A percentile compares a stretch with the other conserved stretches of the same genome.
phyloP scores from a whole-genome alignment of 2,113 vertebrate genomes.

The Xiphophorus hellerii region DNA sequence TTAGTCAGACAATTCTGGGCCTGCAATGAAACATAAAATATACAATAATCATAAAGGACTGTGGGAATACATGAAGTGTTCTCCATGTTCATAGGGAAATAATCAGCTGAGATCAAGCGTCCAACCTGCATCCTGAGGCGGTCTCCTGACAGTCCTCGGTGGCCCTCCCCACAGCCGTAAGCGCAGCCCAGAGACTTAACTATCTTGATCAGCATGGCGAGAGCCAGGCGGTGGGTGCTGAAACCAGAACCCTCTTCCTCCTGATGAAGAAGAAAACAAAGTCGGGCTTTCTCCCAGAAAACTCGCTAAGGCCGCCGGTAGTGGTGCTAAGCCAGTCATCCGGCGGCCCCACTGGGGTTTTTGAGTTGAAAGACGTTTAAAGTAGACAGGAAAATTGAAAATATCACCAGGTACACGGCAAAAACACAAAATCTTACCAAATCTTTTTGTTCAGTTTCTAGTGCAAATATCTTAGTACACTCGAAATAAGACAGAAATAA shows the following conservation, averaged over 20 bases:
- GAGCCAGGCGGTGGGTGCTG: constrained; percentile 91
- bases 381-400: too few relatives aligned
- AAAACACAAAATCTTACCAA: too few relatives aligned
- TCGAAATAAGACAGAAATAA: too few relatives aligned
- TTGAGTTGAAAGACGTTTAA: too few relatives aligned
- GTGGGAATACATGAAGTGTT: background rate
- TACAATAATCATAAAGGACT: background rate
- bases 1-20: constrained; percentile 96
- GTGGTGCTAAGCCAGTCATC: too few relatives aligned
- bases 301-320: too few relatives aligned
- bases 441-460: too few relatives aligned
- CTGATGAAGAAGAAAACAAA: background rate
- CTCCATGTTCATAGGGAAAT: too few relatives aligned
- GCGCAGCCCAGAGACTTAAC: constrained; percentile 98
- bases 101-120: background rate
- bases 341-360: too few relatives aligned
- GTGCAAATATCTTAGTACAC: too few relatives aligned
- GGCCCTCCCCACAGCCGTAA: constrained; percentile 98
- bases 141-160: constrained; percentile 95
- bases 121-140: constrained; percentile 96
- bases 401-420: too few relatives aligned
- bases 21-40: constrained; percentile 64
- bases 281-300: too few relatives aligned
- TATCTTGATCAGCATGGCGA: constrained; percentile 98
- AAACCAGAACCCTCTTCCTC: constrained; percentile 87